Evolutionary conservation across 2,797 vertebrate genomes (phyloP).

Genomic region (Spinus olivaceus): DNA sequence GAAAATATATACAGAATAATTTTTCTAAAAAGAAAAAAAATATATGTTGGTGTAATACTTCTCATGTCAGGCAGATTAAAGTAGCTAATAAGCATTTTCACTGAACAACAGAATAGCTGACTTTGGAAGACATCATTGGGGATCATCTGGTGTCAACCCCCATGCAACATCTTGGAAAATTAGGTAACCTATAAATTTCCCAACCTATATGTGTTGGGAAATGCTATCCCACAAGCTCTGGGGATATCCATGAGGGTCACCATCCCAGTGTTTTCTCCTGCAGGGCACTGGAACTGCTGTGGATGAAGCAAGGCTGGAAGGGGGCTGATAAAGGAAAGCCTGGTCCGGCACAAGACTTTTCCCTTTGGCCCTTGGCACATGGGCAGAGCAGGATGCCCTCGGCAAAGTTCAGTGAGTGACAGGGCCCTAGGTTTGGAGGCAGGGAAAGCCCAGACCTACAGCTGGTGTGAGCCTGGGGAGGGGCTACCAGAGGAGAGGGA

Average conservation of each 20-base stretch:
- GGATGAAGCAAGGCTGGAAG: neutral
- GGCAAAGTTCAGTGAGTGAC: rapidly evolving
- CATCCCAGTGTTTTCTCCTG: neutral
- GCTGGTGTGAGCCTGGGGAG: neutral
- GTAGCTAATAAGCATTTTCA: neutral
- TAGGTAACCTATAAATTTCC: neutral
- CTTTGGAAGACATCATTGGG: neutral
- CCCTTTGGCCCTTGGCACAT: rapidly evolving
- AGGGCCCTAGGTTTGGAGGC: neutral
- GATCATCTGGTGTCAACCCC: neutral
- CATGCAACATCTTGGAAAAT: neutral
- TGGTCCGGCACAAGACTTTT: neutral
- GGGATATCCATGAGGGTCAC: neutral
- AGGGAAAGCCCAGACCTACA: neutral
- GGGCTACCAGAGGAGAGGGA: neutral
- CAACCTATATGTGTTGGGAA: neutral
- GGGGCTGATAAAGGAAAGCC: neutral
- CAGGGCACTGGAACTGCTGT: neutral
- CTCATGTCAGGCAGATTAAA: neutral
- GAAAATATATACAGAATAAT: neutral
- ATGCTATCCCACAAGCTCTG: neutral
- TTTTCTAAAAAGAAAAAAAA: neutral
- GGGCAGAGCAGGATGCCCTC: rapidly evolving
- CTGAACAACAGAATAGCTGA: neutral
- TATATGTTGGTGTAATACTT: neutral